Evolutionary conservation across 2,888 invertebrate species (phyloP).

Genomic region (Acronicta leporina): DNA sequence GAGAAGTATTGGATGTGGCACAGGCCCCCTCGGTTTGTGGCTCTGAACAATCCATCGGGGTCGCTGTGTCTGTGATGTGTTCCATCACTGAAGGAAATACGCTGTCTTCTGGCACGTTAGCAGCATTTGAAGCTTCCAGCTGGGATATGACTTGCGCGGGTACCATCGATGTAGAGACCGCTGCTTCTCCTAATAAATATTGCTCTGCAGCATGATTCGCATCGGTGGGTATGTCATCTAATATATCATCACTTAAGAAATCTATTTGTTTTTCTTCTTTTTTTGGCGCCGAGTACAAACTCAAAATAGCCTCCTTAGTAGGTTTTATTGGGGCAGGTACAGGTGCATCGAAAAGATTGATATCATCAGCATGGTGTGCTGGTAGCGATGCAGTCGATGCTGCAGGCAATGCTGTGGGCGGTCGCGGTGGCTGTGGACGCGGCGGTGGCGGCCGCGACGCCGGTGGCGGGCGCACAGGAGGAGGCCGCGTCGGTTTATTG

Average conservation of each 20-base stretch:
- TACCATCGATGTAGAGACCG: slow-evolving; percentile 51
- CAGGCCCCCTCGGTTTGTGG: slow-evolving; percentile 58
- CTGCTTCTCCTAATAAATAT: slow-evolving; percentile 63
- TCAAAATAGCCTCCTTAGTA: slow-evolving; percentile 90
- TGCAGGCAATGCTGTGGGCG: slow-evolving; percentile 79
- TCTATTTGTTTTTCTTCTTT: slow-evolving; percentile 85
- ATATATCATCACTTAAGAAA: slow-evolving; percentile 89
- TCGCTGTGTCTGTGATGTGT: slow-evolving; percentile 49
- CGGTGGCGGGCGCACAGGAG: slow-evolving; percentile 70
- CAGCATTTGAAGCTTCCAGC: slow-evolving; percentile 10
- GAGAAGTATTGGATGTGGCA: slow-evolving; percentile 68
- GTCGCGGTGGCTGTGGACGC: slow-evolving; percentile 85
- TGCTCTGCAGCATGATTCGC: slow-evolving; percentile 49
- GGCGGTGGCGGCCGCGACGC: slow-evolving; percentile 78
- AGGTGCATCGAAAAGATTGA: slow-evolving; percentile 90
- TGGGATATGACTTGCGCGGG: slow-evolving; percentile 22
- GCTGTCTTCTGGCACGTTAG: slow-evolving; percentile 1
- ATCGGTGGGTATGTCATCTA: slow-evolving; percentile 71
- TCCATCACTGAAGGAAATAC: slow-evolving; percentile 23
- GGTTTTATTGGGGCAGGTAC: slow-evolving; percentile 85
- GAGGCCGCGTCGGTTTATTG: slow-evolving; percentile 73
- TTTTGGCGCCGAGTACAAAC: slow-evolving; percentile 86
- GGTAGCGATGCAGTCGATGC: slow-evolving; percentile 72
- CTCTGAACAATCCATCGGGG: slow-evolving; percentile 81
- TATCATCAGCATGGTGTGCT: slow-evolving; percentile 72